phyloP scores from a whole-genome alignment of 1,140 invertebrate genomes.

The Asobara japonica region DNA sequence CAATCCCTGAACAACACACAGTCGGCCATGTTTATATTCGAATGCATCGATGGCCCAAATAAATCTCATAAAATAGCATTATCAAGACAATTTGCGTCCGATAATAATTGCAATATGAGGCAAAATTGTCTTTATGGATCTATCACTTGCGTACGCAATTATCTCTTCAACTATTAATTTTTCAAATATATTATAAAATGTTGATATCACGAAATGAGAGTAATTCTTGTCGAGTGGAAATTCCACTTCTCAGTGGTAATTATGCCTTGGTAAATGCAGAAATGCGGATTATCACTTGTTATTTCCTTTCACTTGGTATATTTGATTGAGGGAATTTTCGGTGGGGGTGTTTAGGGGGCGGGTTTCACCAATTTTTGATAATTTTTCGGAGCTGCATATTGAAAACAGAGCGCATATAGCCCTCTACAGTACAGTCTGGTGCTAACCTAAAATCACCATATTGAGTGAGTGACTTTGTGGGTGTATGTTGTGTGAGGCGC shows the following conservation, averaged over 20 bases:
- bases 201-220: background rate
- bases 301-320: background rate
- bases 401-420: conserved; percentile 16
- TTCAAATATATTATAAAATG: background rate
- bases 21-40: conserved; percentile 58
- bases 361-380: background rate
- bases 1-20: conserved; percentile 48
- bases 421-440: background rate
- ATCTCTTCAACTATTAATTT: background rate
- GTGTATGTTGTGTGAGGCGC: background rate
- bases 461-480: background rate
- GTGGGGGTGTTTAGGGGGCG: background rate
- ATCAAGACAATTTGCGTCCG: background rate
- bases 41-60: conserved; percentile 42
- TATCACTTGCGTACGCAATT: background rate
- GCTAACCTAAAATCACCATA: conserved; percentile 20
- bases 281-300: background rate
- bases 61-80: conserved; percentile 23
- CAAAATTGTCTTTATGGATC: background rate
- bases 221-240: background rate
- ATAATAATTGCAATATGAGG: background rate
- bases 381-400: conserved; percentile 6
- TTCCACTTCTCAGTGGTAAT: background rate
- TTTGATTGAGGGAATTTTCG: background rate
- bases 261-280: background rate